phyloP scores from a whole-genome alignment of 2,888 invertebrate species.

The Epinotia brunnichana region DNA sequence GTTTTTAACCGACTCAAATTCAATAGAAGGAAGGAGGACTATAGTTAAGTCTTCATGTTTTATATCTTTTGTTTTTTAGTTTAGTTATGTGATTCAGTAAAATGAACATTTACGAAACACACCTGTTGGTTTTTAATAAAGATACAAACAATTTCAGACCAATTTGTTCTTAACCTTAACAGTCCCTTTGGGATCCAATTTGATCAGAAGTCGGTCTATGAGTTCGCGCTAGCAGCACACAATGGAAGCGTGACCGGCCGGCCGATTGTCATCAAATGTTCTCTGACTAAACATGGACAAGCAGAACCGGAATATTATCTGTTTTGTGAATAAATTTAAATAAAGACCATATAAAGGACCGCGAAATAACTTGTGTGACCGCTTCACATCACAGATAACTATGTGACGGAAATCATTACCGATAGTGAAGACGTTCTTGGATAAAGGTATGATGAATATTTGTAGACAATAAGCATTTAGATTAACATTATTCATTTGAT shows the following conservation, averaged over 20 bases:
- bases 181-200: constrained; percentile 33
- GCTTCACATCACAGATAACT: constrained; percentile 36
- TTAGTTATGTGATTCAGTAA: not conserved
- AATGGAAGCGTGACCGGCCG: constrained; percentile 75
- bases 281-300: constrained; percentile 58
- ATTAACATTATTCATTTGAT: not conserved
- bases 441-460: not conserved
- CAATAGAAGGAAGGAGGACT: too few relatives aligned
- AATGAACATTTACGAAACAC: not conserved
- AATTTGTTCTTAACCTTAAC: constrained; percentile 17
- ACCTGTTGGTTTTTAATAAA: not conserved
- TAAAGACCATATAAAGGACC: constrained; percentile 50
- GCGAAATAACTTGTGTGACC: constrained; percentile 47
- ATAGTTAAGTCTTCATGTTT: too few relatives aligned
- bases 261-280: constrained; percentile 68
- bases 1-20: too few relatives aligned
- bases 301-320: constrained; percentile 59
- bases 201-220: constrained; percentile 22
- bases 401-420: constrained; percentile 26
- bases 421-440: not conserved
- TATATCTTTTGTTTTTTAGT: too few relatives aligned
- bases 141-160: not conserved
- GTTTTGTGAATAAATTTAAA: constrained; percentile 64
- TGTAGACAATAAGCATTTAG: not conserved
- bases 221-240: constrained; percentile 47